These are phyloP conservation scores for Pterobdella sp. DNA, from an alignment of 2,888 invertebrate genomes.

Conservation along the genomic window DNA sequence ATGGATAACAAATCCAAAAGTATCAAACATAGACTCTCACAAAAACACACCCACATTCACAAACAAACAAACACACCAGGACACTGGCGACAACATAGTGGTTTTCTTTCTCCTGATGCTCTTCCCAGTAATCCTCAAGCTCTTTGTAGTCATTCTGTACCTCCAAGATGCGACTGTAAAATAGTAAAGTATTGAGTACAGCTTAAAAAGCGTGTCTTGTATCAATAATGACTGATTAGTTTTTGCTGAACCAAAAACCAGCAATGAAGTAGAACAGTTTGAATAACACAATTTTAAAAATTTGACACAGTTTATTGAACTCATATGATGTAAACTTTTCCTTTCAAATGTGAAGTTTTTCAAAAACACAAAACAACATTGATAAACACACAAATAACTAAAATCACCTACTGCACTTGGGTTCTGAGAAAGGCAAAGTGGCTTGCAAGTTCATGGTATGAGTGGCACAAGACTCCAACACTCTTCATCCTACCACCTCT, in stretches of 20 bases:
- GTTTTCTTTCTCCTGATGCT: background rate
- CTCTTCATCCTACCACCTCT: constrained; percentile 49
- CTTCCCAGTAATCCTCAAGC: background rate
- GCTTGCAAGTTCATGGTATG: background rate
- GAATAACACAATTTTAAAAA: background rate
- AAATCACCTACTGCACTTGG: constrained; percentile 15
- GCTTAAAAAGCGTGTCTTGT: too few species aligned
- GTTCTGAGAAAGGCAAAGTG: constrained; percentile 19
- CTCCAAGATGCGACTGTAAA: background rate
- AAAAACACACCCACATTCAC: too few species aligned
- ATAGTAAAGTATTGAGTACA: too few species aligned
- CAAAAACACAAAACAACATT: background rate
- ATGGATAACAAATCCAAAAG: too few species aligned
- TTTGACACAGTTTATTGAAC: background rate
- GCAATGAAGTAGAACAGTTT: too few species aligned
- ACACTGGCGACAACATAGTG: constrained; percentile 4
- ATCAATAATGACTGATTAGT: too few species aligned
- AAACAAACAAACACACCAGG: too few species aligned
- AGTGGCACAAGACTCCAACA: constrained; percentile 50
- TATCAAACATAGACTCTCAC: too few species aligned
- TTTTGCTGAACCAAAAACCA: too few species aligned
- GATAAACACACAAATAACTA: background rate
- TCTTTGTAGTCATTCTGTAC: background rate
- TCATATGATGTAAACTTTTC: too few species aligned
- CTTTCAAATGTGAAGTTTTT: too few species aligned